Base-by-base conservation (phyloP, 2,797 vertebrate species). In the Podarcis siculus region DNA sequence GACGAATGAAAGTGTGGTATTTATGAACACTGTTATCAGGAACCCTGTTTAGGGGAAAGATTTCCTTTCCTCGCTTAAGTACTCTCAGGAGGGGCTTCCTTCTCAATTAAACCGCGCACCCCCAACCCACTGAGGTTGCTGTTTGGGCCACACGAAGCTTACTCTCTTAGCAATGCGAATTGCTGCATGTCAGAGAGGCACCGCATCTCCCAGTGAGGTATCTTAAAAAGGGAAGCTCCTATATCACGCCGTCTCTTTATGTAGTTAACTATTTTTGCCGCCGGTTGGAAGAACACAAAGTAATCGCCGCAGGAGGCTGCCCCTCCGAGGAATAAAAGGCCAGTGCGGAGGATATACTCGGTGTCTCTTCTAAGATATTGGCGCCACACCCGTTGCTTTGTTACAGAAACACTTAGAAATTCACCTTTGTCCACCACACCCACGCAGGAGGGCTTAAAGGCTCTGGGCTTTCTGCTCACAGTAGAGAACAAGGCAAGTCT, bases 241-340 rank as follows among this genome's bases (percentile, higher is more conserved):
- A 58, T 67, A 80, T 55, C 32, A 8, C 39, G 30, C 37, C 19
- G n/a, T 75, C 25, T 35, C 39, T 55, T 55, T 55, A 55, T 32
- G 58, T 55, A 25, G 7, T 55, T 30, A 83, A 67, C 39, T 35
- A 32, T 75, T 79, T 89, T 49, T 73, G 55, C 83, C 8, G 19
- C 39, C 37, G 32, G 27, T 19, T 79, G 30, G 76, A 72, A 71
- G 45, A 35, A n/a, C 8, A 72, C 73, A 75, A 75, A 37, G 39
- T 76, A 58, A 76, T 69, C 73, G n/a, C 23, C 61, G 8, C 25
- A 83, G 73, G 80, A 87, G 81, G 25, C 42, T 55, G 27, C 42
- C 64, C 55, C 72, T 82, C 73, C 13, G 17, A 88, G 87, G 87
- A 79, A 88, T 45, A 84, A 55, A 55, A 32, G 15, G 21, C 45